phyloP scores from a whole-genome alignment of 2,113 vertebrate species.

The Condylura cristata region DNA sequence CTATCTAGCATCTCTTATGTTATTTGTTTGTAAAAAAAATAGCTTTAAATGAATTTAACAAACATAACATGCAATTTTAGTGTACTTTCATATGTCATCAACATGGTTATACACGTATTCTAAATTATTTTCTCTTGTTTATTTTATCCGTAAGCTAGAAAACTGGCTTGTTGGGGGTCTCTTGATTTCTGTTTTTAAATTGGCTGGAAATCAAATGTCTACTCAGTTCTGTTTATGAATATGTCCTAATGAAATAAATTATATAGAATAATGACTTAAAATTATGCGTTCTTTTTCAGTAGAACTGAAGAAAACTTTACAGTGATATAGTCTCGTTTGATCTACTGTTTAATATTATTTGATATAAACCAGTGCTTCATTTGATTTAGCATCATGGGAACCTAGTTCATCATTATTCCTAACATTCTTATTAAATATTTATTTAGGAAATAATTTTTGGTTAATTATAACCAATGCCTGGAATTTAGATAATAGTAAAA shows the following conservation, averaged over 20 bases:
- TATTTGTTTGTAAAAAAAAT: neutral
- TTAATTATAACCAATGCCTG: neutral
- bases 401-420: neutral
- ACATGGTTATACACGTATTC: neutral
- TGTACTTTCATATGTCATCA: neutral
- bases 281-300: neutral
- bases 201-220: neutral
- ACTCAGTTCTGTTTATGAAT: neutral
- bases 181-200: neutral
- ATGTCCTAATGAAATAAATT: neutral
- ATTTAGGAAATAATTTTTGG: neutral
- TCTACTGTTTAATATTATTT: neutral
- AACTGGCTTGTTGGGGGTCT: neutral
- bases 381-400: neutral
- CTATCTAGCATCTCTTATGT: neutral
- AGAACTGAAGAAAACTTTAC: neutral
- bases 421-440: slow-evolving; percentile 25
- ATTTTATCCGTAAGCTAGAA: neutral
- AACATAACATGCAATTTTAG: neutral
- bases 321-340: neutral
- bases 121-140: neutral
- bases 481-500: neutral
- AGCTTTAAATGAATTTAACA: neutral
- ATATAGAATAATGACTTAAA: neutral
- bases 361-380: neutral